Conservation (phyloP, 2,797 vertebrate species). For the Poecilia velifera region DNA sequence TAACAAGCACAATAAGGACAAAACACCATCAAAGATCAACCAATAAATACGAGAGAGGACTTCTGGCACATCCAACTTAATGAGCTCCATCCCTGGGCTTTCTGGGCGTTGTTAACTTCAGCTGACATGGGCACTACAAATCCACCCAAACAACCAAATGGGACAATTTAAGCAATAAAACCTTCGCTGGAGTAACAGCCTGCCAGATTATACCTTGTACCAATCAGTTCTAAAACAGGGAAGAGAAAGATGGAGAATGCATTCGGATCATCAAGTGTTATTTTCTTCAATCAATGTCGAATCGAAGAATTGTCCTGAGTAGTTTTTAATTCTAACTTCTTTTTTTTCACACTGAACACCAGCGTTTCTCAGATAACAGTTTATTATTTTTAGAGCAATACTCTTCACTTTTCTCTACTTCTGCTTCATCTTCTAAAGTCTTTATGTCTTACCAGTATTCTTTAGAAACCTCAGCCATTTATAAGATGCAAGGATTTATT, state of each 20-base stretch:
- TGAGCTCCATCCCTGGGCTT: constrained; percentile 9
- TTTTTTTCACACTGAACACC: neutral
- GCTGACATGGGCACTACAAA: constrained; percentile 18
- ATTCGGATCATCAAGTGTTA: neutral
- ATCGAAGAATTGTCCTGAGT: neutral
- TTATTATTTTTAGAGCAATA: neutral
- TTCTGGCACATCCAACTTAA: constrained; percentile 10
- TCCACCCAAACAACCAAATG: constrained; percentile 10
- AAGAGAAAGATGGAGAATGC: neutral
- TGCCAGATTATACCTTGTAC: neutral
- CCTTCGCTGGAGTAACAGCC: constrained; percentile 3
- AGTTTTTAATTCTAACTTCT: neutral
- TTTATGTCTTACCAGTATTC: neutral
- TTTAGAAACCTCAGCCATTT: neutral
- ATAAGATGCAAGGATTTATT: neutral
- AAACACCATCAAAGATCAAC: neutral
- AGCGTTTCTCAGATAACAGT: too few relatives aligned
- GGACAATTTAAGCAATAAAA: constrained; percentile 13
- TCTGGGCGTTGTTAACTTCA: constrained; percentile 23
- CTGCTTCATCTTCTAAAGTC: neutral
- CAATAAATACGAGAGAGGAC: neutral
- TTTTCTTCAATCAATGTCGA: constrained; percentile 3
- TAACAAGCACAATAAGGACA: neutral
- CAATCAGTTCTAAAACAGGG: constrained; percentile 2
- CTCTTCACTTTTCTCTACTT: neutral